phyloP scores from a whole-genome alignment of 2,888 invertebrate genomes.

The Isoperla grammatica region DNA sequence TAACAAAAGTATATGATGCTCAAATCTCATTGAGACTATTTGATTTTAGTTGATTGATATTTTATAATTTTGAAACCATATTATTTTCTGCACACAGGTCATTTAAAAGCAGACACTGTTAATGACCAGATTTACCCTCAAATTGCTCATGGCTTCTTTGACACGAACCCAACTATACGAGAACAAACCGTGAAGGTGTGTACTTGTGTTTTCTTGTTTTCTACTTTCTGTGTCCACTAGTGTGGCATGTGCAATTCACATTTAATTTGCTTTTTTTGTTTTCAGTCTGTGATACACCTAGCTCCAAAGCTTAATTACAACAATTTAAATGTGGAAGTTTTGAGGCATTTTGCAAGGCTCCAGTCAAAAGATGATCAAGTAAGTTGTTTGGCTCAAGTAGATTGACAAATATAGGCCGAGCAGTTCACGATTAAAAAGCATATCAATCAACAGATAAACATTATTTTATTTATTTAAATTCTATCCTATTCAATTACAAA shows the following conservation, averaged over 20 bases:
- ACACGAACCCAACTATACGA: constrained; percentile 93
- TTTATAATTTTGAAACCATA: too few relatives aligned
- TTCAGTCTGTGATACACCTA: constrained; percentile 83
- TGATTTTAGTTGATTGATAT: too few relatives aligned
- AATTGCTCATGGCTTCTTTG: constrained; percentile 90
- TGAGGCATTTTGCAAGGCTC: constrained; percentile 91
- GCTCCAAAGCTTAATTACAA: constrained; percentile 96
- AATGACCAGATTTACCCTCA: constrained; percentile 95
- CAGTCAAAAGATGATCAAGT: constrained; percentile 95
- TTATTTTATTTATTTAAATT: too few relatives aligned
- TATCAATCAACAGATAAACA: too few relatives aligned
- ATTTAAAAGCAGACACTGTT: constrained; percentile 55
- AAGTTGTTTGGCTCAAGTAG: constrained; percentile 47
- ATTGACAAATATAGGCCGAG: too few relatives aligned
- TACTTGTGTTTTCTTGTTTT: constrained; percentile 15
- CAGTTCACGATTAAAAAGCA: too few relatives aligned
- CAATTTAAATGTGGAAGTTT: constrained; percentile 93
- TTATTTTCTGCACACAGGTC: too few relatives aligned
- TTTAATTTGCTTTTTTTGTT: constrained; percentile 31
- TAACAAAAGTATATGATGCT: too few relatives aligned
- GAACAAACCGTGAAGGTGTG: constrained; percentile 93
- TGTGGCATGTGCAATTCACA: neutral
- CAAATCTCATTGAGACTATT: too few relatives aligned
- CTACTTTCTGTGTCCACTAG: neutral
- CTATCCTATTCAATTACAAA: too few relatives aligned